A percentile compares a stretch with the other conserved stretches of the same genome.
Evolutionary conservation across 2,888 invertebrate genomes (phyloP).

Genomic region (Pomacea canaliculata): DNA sequence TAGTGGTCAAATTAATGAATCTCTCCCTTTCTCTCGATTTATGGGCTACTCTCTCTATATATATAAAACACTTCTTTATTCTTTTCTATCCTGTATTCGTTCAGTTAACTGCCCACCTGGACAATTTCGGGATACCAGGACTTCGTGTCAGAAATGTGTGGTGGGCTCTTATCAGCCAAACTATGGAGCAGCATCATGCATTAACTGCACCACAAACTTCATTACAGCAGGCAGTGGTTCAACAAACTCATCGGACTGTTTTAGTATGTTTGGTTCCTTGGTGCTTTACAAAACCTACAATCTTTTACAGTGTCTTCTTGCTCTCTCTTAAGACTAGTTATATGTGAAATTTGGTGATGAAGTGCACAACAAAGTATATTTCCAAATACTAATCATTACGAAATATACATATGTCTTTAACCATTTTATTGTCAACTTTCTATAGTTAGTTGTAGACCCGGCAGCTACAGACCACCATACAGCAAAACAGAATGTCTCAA

Average conservation of each 20-base stretch:
- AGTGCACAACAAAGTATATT: too few species aligned
- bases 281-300: too few species aligned
- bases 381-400: too few species aligned
- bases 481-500: neutral
- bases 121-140: neutral
- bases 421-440: too few species aligned
- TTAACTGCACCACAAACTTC: neutral
- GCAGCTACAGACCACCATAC: neutral
- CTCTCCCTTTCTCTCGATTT: too few species aligned
- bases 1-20: too few species aligned
- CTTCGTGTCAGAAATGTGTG: neutral
- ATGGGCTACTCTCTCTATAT: too few species aligned
- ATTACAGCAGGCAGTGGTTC: neutral
- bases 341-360: too few species aligned
- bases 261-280: neutral
- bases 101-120: neutral
- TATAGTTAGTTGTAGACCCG: slow-evolving; percentile 1
- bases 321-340: too few species aligned
- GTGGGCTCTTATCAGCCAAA: slow-evolving; percentile 9
- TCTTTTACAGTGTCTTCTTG: too few species aligned
- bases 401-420: too few species aligned
- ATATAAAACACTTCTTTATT: neutral
- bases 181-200: neutral
- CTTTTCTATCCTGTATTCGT: neutral
- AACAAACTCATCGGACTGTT: neutral